phyloP scores from a whole-genome alignment of 2,113 vertebrate genomes.

The Neogale vison region DNA sequence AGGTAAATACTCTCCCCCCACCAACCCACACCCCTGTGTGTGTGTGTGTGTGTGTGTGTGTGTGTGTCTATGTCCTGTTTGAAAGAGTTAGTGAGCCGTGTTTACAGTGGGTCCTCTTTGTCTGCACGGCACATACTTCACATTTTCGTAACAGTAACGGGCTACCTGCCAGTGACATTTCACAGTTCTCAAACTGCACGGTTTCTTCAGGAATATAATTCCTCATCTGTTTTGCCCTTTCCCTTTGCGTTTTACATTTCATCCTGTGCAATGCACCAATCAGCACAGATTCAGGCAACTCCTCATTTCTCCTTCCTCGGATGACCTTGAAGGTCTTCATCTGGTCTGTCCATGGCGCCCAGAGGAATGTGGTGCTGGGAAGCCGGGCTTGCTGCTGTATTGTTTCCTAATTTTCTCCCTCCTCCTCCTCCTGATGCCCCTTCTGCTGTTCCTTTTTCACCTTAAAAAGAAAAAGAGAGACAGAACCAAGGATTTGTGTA shows the following conservation, averaged over 20 bases:
- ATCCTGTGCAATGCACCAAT: slow-evolving; percentile 34
- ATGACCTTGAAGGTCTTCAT: slow-evolving; percentile 33
- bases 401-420: neutral
- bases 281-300: slow-evolving; percentile 36
- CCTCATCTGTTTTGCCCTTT: slow-evolving; percentile 68
- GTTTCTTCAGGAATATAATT: slow-evolving; percentile 72
- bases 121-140: slow-evolving; percentile 83
- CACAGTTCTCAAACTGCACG: slow-evolving; percentile 64
- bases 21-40: neutral
- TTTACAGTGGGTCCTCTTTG: slow-evolving; percentile 82
- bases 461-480: neutral
- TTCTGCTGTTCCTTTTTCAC: slow-evolving; percentile 12
- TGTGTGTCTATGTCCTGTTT: neutral
- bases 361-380: neutral
- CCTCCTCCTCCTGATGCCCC: neutral
- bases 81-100: slow-evolving; percentile 76
- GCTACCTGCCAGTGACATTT: slow-evolving; percentile 81
- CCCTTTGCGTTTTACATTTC: slow-evolving; percentile 50
- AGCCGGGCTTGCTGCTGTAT: neutral
- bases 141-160: slow-evolving; percentile 81
- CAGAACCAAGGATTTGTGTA: neutral
- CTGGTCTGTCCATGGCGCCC: neutral
- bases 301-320: slow-evolving; percentile 61
- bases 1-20: slow-evolving; percentile 80
- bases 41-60: neutral